These are phyloP conservation scores for Varanus salvator DNA, from an alignment of 2,113 vertebrate genomes.

Conservation along the genomic window DNA sequence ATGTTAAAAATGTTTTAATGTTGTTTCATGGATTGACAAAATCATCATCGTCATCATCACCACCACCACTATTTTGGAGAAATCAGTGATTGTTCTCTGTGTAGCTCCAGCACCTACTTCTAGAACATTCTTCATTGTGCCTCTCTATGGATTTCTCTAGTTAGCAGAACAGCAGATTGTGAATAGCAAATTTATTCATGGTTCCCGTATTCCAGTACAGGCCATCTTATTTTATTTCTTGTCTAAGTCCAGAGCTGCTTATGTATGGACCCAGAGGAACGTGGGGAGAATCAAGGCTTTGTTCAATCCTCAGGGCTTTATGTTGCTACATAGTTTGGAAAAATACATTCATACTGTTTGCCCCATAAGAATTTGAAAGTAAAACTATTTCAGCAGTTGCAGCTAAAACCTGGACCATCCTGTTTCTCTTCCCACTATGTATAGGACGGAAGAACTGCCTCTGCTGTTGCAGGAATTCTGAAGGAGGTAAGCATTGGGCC, in stretches of 20 bases:
- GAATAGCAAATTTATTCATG: background rate
- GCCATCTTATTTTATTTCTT: background rate
- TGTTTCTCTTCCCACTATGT: no score
- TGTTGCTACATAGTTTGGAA: no score
- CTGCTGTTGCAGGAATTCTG: no score
- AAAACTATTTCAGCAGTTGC: no score
- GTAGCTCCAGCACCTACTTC: background rate
- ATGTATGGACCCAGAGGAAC: background rate
- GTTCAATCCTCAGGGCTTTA: no score
- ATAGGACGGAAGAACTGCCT: no score
- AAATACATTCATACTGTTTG: no score
- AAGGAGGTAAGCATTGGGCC: no score
- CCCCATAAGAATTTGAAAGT: no score
- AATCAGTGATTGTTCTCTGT: background rate
- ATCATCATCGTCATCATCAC: background rate
- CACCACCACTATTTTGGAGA: background rate
- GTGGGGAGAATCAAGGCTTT: no score
- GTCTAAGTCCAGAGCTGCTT: background rate
- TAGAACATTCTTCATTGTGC: background rate
- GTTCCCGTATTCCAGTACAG: background rate
- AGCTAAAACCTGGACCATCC: no score
- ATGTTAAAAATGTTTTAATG: no score
- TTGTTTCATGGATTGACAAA: background rate
- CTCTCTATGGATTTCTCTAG: background rate
- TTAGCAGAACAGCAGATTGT: background rate